Conservation (phyloP, 2,797 vertebrate genomes). For the Coregonus ussuriensis region DNA sequence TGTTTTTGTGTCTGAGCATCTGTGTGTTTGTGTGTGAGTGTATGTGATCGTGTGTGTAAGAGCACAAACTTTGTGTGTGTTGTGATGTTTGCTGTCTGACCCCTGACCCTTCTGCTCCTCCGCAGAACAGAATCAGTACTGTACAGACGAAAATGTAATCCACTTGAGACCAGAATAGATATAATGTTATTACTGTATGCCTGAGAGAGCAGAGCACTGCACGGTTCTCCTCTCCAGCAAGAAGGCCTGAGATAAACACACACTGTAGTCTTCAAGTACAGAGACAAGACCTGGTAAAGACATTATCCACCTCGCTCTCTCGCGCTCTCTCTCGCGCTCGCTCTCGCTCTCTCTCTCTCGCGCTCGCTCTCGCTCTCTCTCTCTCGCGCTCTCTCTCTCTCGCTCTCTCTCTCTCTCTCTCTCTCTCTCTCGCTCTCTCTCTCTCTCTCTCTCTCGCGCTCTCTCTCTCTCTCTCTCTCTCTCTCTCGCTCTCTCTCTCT, state of each 20-base stretch:
- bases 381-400: too few relatives aligned
- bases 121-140: neutral
- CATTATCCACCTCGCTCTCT: too few relatives aligned
- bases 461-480: too few relatives aligned
- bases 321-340: accelerated
- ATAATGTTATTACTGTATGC: constrained; percentile 65
- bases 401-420: too few relatives aligned
- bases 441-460: too few relatives aligned
- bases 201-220: constrained; percentile 4
- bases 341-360: too few relatives aligned
- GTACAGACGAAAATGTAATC: constrained; percentile 68
- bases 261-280: neutral
- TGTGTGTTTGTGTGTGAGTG: neutral
- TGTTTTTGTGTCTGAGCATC: too few relatives aligned
- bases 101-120: neutral
- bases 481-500: too few relatives aligned
- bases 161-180: constrained; percentile 65
- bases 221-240: constrained; percentile 16
- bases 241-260: neutral
- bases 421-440: too few relatives aligned
- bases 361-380: too few relatives aligned
- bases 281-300: too few relatives aligned
- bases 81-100: neutral
- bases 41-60: neutral
- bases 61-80: neutral